Conservation (phyloP, 2,113 vertebrate genomes). For the Toxostoma redivivum region DNA sequence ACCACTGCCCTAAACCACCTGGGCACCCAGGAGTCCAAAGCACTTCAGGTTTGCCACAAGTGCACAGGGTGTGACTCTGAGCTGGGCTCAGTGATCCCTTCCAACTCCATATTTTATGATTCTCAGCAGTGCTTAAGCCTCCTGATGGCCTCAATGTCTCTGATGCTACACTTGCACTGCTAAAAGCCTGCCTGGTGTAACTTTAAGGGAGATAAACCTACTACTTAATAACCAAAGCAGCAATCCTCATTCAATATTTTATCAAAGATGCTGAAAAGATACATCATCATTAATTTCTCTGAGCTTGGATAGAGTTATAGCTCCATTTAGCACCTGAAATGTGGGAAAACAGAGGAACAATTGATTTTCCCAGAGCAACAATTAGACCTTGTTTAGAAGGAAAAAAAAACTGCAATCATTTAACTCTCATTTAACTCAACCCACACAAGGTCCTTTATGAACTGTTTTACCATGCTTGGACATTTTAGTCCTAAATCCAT, state of each 20-base stretch:
- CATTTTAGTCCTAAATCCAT: neutral
- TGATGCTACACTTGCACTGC: neutral
- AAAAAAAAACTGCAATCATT: neutral
- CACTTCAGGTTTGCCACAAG: neutral
- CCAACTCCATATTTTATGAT: neutral
- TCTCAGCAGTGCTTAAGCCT: neutral
- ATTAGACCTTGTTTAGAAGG: neutral
- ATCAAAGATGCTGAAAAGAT: neutral
- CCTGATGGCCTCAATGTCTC: neutral
- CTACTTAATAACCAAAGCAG: neutral
- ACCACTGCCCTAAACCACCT: neutral
- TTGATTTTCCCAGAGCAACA: slow-evolving; percentile 9
- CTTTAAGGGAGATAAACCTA: neutral
- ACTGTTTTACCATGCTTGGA: neutral
- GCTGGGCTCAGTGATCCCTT: neutral
- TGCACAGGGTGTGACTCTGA: neutral
- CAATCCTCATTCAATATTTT: neutral
- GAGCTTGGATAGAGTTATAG: neutral
- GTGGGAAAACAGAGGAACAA: neutral
- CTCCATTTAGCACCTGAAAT: neutral
- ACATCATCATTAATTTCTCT: neutral
- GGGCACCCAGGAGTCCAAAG: neutral
- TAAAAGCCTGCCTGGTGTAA: neutral
- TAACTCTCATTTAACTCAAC: neutral
- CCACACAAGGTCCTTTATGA: neutral